Evolutionary conservation across 2,113 vertebrate species (phyloP).

Genomic region (Carassius gibelio): DNA sequence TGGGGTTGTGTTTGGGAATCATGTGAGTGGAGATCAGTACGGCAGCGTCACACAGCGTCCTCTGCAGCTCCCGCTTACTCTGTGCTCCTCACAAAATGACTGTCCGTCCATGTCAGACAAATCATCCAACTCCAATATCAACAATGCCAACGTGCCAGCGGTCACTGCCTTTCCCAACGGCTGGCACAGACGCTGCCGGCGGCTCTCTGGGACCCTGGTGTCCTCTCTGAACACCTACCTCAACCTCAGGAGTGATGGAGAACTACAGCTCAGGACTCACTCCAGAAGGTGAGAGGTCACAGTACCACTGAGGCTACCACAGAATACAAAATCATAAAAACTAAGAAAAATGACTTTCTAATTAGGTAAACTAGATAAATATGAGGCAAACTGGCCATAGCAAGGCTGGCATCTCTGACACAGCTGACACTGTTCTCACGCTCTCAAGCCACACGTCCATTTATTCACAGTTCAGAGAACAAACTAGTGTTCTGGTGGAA

Average conservation of each 20-base stretch:
- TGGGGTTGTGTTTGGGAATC: conserved; percentile 91
- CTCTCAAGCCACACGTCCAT: too few species aligned
- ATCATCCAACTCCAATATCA: conserved; percentile 95
- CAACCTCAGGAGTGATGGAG: conserved; percentile 64
- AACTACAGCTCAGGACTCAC: conserved; percentile 79
- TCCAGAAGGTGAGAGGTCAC: conserved; percentile 80
- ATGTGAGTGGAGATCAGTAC: conserved; percentile 82
- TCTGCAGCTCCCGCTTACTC: conserved; percentile 88
- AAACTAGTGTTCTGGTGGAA: too few species aligned
- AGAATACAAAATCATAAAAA: neutral
- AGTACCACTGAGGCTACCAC: neutral
- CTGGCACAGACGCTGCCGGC: conserved; percentile 74
- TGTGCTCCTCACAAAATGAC: conserved; percentile 70
- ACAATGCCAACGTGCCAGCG: conserved; percentile 93
- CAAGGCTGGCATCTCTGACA: too few species aligned
- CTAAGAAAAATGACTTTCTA: neutral
- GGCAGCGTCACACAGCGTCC: conserved; percentile 94
- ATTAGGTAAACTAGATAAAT: neutral
- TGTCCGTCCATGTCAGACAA: conserved; percentile 77
- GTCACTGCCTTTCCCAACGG: conserved; percentile 81
- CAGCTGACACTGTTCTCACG: too few species aligned
- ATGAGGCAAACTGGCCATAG: neutral
- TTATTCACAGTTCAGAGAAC: too few species aligned
- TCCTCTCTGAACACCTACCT: conserved; percentile 52
- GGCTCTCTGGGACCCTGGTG: conserved; percentile 73